These are phyloP conservation scores for Corvus hawaiiensis DNA, from an alignment of 2,113 vertebrate genomes.

Conservation along the genomic window DNA sequence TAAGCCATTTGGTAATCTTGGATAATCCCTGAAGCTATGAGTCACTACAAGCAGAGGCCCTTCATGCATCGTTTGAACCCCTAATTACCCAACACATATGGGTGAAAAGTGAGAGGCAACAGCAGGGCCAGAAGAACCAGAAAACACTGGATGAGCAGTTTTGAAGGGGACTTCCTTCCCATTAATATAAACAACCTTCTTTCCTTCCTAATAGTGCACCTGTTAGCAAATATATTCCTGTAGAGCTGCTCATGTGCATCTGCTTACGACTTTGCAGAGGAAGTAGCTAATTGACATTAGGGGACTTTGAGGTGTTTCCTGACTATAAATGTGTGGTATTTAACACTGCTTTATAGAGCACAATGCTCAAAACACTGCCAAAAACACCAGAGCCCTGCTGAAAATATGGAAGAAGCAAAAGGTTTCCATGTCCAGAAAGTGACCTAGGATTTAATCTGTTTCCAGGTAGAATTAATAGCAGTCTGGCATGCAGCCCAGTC, in stretches of 20 bases:
- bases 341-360: conserved; percentile 45
- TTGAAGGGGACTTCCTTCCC: conserved; percentile 22
- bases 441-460: conserved; percentile 42
- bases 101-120: conserved; percentile 40
- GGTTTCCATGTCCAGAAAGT: background rate
- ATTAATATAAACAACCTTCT: conserved; percentile 2
- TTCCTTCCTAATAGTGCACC: conserved; percentile 40
- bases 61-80: conserved; percentile 22
- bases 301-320: conserved; percentile 56
- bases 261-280: conserved; percentile 18
- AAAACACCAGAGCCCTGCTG: background rate
- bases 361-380: conserved; percentile 39
- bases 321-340: conserved; percentile 10
- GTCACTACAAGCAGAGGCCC: conserved; percentile 33
- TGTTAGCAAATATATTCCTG: conserved; percentile 25
- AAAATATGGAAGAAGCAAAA: conserved; percentile 12
- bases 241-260: background rate
- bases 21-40: conserved; percentile 42
- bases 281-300: conserved; percentile 53
- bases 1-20: background rate
- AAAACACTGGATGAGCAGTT: background rate
- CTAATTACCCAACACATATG: conserved; percentile 28
- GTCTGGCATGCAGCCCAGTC: conserved; percentile 1
- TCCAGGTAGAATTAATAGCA: conserved; percentile 51
- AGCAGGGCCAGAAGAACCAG: conserved; percentile 1